A percentile compares a stretch with the other conserved stretches of the same genome.
These are phyloP conservation scores for Chrosomus eos DNA, from an alignment of 2,797 vertebrate genomes.

Conservation along the genomic window DNA sequence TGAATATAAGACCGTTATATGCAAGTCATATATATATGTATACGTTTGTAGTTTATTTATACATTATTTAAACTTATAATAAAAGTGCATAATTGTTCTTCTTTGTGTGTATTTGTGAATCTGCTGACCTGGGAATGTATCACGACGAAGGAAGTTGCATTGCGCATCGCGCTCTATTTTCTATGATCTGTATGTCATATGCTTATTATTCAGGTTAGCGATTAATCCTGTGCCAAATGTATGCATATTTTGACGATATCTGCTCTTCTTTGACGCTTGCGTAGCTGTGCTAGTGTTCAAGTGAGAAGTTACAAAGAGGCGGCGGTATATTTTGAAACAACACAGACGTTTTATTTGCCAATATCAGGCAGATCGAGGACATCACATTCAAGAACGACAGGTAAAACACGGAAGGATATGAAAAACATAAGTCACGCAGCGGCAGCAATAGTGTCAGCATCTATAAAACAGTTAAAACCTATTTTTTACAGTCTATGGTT, in stretches of 20 bases:
- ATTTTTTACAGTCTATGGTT: no score
- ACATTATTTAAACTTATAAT: no score
- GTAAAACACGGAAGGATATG: not conserved
- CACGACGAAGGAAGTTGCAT: not conserved
- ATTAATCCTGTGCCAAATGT: not conserved
- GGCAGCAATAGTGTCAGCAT: not conserved
- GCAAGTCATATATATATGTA: not conserved
- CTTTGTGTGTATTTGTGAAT: not conserved
- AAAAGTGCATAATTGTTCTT: no score
- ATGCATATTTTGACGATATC: not conserved
- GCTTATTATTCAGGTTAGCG: not conserved
- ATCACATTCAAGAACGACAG: not conserved
- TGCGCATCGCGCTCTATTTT: not conserved
- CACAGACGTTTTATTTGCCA: not conserved
- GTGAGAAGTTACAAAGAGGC: not conserved
- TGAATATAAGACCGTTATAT: not conserved
- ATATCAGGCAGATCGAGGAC: not conserved
- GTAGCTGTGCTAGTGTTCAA: not conserved
- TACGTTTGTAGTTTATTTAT: not conserved
- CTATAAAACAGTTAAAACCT: not conserved
- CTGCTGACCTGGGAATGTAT: not conserved
- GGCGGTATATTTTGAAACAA: constrained; percentile 49
- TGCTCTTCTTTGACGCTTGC: not conserved
- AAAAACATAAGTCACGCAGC: no score
- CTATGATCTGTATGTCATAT: constrained; percentile 7